Percentiles rank a stretch among this genome's conserved stretches.
These are phyloP conservation scores for Maccullochella peelii DNA, from an alignment of 2,113 vertebrate genomes.

Conservation along the genomic window DNA sequence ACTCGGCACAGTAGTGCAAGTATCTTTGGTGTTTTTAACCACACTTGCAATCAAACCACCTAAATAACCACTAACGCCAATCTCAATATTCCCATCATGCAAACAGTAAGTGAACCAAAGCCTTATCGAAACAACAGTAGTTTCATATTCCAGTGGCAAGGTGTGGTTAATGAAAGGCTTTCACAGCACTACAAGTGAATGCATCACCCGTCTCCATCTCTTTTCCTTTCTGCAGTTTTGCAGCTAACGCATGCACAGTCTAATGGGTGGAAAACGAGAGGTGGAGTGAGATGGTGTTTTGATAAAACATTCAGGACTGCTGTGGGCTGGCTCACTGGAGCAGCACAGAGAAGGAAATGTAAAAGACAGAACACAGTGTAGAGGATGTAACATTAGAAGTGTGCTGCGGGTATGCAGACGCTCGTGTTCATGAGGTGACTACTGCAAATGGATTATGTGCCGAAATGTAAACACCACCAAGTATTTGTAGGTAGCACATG, in stretches of 20 bases:
- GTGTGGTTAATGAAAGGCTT: background rate
- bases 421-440: background rate
- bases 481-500: background rate
- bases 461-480: background rate
- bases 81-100: background rate
- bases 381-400: background rate
- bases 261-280: background rate
- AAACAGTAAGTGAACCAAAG: background rate
- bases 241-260: background rate
- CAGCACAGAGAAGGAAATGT: background rate
- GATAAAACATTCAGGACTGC: background rate
- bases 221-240: slow-evolving; percentile 3
- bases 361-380: background rate
- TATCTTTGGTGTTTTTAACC: background rate
- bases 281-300: background rate
- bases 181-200: background rate
- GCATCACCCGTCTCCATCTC: background rate
- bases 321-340: background rate
- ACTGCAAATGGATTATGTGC: background rate
- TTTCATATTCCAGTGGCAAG: background rate
- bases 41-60: background rate
- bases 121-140: background rate
- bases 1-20: background rate
- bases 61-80: background rate
- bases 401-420: background rate